Evolutionary conservation across 2,113 vertebrate species (phyloP).

Genomic region (Daboia siamensis): DNA sequence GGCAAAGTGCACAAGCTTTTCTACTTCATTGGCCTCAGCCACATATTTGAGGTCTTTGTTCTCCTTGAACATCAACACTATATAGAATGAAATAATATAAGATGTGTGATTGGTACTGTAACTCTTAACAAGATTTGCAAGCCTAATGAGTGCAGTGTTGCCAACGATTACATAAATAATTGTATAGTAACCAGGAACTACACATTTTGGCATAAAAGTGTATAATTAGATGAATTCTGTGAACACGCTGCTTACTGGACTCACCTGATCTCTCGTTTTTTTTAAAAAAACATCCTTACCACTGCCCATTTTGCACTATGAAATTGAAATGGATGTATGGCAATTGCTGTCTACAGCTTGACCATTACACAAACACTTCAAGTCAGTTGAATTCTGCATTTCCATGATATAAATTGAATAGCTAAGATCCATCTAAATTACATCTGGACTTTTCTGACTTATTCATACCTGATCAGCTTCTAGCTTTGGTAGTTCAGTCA

Average conservation of each 20-base stretch:
- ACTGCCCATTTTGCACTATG: not conserved
- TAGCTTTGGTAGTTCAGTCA: constrained; percentile 10
- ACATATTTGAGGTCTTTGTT: not conserved
- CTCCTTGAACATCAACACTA: not conserved
- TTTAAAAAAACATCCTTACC: not conserved
- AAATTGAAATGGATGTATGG: not conserved
- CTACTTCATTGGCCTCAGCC: not conserved
- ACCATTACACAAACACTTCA: not conserved
- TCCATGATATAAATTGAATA: not conserved
- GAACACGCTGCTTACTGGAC: not conserved
- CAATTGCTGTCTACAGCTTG: not conserved
- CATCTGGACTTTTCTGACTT: not conserved
- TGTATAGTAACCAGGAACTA: not conserved
- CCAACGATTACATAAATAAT: not conserved
- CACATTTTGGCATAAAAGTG: not conserved
- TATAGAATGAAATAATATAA: not conserved
- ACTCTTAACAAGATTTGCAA: not conserved
- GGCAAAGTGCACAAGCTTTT: not conserved
- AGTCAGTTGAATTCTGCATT: not conserved
- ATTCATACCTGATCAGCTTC: not conserved
- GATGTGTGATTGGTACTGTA: not conserved
- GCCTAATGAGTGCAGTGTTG: not conserved
- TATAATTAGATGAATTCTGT: not conserved
- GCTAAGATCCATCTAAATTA: not conserved
- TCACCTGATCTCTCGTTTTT: not conserved